A percentile compares a stretch with the other conserved stretches of the same genome.
Conservation (phyloP, 2,113 vertebrate species). For the Terrapene triunguis region DNA sequence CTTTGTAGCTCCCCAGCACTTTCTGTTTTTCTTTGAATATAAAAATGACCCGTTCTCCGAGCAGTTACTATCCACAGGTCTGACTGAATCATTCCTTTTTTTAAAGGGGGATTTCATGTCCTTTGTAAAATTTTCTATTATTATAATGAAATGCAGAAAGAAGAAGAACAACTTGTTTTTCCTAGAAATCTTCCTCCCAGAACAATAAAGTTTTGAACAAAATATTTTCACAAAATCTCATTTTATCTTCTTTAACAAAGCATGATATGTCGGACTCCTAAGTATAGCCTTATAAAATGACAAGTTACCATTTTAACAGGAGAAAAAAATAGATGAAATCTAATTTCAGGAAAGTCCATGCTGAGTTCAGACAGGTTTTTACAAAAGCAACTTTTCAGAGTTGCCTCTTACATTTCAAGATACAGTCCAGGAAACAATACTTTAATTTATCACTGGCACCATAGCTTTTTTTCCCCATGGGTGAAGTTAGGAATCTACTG, state of each 20-base stretch:
- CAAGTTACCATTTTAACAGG: slow-evolving; percentile 17
- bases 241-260: slow-evolving; percentile 77
- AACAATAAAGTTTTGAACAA: slow-evolving; percentile 66
- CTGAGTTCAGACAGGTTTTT: slow-evolving; percentile 62
- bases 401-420: slow-evolving; percentile 22
- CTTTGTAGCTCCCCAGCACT: slow-evolving; percentile 33
- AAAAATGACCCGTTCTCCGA: slow-evolving; percentile 66
- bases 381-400: slow-evolving; percentile 55
- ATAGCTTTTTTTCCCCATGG: not conserved
- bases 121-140: slow-evolving; percentile 47
- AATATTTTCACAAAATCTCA: slow-evolving; percentile 75
- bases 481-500: not conserved
- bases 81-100: slow-evolving; percentile 51
- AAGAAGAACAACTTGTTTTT: slow-evolving; percentile 46
- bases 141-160: slow-evolving; percentile 44
- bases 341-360: slow-evolving; percentile 35
- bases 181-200: slow-evolving; percentile 51
- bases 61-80: slow-evolving; percentile 47
- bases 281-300: slow-evolving; percentile 75
- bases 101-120: not conserved
- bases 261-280: slow-evolving; percentile 64
- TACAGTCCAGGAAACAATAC: slow-evolving; percentile 33
- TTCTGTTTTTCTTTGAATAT: slow-evolving; percentile 62
- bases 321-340: slow-evolving; percentile 50
- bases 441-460: slow-evolving; percentile 10